Conservation (phyloP, 1,140 invertebrate species). For the Akabosia matsudoensis region DNA sequence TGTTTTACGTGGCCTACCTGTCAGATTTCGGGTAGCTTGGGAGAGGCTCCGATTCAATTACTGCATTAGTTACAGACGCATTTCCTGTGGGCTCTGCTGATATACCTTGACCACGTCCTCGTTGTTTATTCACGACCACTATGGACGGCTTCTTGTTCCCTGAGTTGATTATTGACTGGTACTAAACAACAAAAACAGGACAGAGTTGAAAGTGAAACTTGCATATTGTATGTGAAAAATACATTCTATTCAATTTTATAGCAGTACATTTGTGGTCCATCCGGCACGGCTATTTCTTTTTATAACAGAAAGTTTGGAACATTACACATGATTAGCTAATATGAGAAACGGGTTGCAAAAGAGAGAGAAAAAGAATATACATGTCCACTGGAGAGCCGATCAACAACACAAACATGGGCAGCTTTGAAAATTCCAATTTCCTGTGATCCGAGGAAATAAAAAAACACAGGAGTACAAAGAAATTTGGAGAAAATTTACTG, state of each 20-base stretch:
- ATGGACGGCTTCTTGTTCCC: conserved; percentile 18
- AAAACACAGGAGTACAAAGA: not conserved
- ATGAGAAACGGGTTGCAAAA: too few species aligned
- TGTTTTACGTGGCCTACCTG: conserved; percentile 29
- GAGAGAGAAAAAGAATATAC: too few species aligned
- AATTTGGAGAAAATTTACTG: not conserved
- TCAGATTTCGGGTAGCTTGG: conserved; percentile 45
- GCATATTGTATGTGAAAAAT: conserved; percentile 17
- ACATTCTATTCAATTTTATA: too few species aligned
- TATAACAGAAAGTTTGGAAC: too few species aligned
- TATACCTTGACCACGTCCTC: conserved; percentile 37
- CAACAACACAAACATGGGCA: not conserved
- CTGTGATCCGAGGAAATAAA: not conserved
- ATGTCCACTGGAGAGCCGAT: not conserved
- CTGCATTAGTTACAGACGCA: conserved; percentile 36
- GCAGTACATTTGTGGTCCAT: too few species aligned
- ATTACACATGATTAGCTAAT: too few species aligned
- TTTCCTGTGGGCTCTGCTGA: conserved; percentile 42
- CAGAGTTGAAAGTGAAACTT: conserved; percentile 26
- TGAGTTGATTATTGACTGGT: conserved; percentile 43
- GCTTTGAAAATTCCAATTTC: conserved; percentile 22
- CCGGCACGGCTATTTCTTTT: too few species aligned
- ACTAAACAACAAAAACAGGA: too few species aligned
- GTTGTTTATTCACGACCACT: not conserved
- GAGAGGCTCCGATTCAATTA: conserved; percentile 10